phyloP scores from a whole-genome alignment of 2,888 invertebrate genomes.

The Eustalomyia histrio region DNA sequence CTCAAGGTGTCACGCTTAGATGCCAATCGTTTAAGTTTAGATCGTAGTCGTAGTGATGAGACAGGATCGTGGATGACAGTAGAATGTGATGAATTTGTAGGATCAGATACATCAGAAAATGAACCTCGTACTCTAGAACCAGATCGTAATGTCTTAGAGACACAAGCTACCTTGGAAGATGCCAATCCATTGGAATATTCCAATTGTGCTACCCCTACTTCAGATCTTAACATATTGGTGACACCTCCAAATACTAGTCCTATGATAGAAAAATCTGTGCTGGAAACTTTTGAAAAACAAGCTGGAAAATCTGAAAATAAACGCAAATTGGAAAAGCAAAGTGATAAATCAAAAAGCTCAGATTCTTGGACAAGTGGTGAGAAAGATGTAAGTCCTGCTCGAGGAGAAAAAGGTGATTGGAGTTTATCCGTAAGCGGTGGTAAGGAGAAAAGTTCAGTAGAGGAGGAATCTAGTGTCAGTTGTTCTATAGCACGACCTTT shows the following conservation, averaged over 20 bases:
- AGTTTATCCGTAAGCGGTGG: slow-evolving; percentile 79
- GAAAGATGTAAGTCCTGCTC: slow-evolving; percentile 84
- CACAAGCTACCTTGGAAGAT: slow-evolving; percentile 83
- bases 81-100: slow-evolving; percentile 85
- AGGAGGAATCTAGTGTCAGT: slow-evolving; percentile 87
- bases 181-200: slow-evolving; percentile 81
- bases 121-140: slow-evolving; percentile 77
- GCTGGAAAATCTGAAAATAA: slow-evolving; percentile 77
- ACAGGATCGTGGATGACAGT: slow-evolving; percentile 85
- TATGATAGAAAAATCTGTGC: slow-evolving; percentile 80
- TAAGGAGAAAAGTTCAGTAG: slow-evolving; percentile 84
- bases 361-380: slow-evolving; percentile 92
- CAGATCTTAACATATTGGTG: slow-evolving; percentile 81
- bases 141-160: slow-evolving; percentile 79
- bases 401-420: slow-evolving; percentile 79
- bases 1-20: slow-evolving; percentile 75
- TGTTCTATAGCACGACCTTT: slow-evolving; percentile 89
- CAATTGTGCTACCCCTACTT: slow-evolving; percentile 77
- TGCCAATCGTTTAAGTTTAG: slow-evolving; percentile 76
- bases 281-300: slow-evolving; percentile 75
- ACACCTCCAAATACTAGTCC: slow-evolving; percentile 84
- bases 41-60: slow-evolving; percentile 84
- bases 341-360: slow-evolving; percentile 85
- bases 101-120: slow-evolving; percentile 83
- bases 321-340: slow-evolving; percentile 83